A percentile compares a stretch with the other conserved stretches of the same genome.
Conservation (phyloP, 2,797 vertebrate genomes). For the Darevskia mixta region DNA sequence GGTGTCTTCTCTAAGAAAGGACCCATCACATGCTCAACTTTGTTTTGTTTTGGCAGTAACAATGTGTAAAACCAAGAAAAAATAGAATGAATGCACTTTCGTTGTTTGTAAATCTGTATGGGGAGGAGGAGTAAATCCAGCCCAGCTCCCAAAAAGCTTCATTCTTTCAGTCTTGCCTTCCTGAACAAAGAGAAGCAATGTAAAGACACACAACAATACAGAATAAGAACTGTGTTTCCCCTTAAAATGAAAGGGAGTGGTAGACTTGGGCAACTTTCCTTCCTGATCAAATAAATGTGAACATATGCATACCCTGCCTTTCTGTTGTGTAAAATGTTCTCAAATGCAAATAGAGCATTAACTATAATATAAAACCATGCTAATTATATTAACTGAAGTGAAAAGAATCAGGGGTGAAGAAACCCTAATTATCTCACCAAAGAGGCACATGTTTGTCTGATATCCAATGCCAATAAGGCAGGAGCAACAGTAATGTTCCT, state of each 20-base stretch:
- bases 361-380: background rate
- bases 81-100: constrained; percentile 47
- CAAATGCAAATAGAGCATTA: no score
- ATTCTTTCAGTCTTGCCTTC: constrained; percentile 38
- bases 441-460: background rate
- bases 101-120: constrained; percentile 42
- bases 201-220: constrained; percentile 8
- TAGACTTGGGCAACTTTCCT: background rate
- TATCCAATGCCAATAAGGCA: background rate
- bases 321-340: background rate
- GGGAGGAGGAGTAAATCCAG: constrained; percentile 34
- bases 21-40: constrained; percentile 1
- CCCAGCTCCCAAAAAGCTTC: background rate
- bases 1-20: background rate
- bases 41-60: constrained; percentile 45
- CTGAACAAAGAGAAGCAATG: constrained; percentile 21
- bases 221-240: constrained; percentile 16
- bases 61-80: constrained; percentile 45
- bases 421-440: background rate
- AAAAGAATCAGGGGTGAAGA: background rate
- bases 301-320: background rate
- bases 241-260: constrained; percentile 30
- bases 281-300: background rate
- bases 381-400: background rate
- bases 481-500: background rate